Evolutionary conservation across 2,888 invertebrate species (phyloP).

Genomic region (Pterostichus madidus): DNA sequence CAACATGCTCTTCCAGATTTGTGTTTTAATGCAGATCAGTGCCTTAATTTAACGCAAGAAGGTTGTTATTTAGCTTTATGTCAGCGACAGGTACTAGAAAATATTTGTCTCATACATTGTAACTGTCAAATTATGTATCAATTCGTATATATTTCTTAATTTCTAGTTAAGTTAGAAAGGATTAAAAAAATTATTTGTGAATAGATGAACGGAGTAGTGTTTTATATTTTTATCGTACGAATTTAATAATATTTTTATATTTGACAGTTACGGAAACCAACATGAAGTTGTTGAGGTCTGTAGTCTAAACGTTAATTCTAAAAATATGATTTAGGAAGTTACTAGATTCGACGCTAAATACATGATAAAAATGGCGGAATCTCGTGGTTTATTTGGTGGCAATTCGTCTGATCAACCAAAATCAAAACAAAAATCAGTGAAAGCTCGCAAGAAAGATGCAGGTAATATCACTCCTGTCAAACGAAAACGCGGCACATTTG

Average conservation of each 20-base stretch:
- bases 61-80: constrained; percentile 85
- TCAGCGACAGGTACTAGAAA: constrained; percentile 73
- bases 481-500: constrained; percentile 68
- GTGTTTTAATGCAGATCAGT: constrained; percentile 79
- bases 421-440: constrained; percentile 76
- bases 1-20: constrained; percentile 81
- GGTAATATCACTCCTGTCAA: constrained; percentile 7
- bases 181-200: too few relatives aligned
- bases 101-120: background rate
- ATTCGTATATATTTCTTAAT: too few relatives aligned
- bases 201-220: too few relatives aligned
- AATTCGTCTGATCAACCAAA: constrained; percentile 72
- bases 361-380: constrained; percentile 91
- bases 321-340: constrained; percentile 79
- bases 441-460: constrained; percentile 71
- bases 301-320: too few relatives aligned
- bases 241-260: too few relatives aligned
- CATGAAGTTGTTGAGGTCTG: too few relatives aligned
- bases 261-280: too few relatives aligned
- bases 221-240: too few relatives aligned
- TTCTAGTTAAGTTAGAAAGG: too few relatives aligned
- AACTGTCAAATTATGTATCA: background rate
- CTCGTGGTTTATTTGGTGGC: constrained; percentile 87
- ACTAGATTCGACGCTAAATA: constrained; percentile 89
- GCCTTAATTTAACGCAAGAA: constrained; percentile 77